phyloP scores from a whole-genome alignment of 2,113 vertebrate genomes.

The Melanerpes formicivorus region DNA sequence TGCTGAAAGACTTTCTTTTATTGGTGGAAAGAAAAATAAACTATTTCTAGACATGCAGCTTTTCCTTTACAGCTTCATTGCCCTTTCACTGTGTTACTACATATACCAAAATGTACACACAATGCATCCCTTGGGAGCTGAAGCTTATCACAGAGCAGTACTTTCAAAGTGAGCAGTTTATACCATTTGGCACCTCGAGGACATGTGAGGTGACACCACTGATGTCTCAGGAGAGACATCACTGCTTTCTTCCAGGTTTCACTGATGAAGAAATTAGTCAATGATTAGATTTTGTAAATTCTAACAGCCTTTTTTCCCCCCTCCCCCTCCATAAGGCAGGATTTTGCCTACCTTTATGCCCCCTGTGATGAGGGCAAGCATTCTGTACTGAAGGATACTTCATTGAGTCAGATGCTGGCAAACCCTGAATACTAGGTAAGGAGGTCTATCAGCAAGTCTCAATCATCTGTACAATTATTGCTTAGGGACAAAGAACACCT shows the following conservation, averaged over 20 bases:
- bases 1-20: constrained; percentile 19
- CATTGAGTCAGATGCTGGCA: neutral
- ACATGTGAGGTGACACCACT: constrained; percentile 26
- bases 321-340: neutral
- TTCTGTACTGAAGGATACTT: neutral
- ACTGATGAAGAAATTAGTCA: constrained; percentile 21
- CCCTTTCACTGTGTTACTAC: constrained; percentile 36
- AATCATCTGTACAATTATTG: constrained; percentile 38
- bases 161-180: constrained; percentile 32
- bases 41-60: neutral
- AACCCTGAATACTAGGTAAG: neutral
- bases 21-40: constrained; percentile 35
- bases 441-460: constrained; percentile 55
- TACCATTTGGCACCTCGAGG: constrained; percentile 15
- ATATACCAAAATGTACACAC: constrained; percentile 45
- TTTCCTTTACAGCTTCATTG: constrained; percentile 31
- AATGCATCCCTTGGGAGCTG: neutral
- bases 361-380: constrained; percentile 33
- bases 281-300: constrained; percentile 26
- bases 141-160: neutral
- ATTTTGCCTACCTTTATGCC: neutral
- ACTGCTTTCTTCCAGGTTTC: constrained; percentile 13
- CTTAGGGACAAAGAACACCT: constrained; percentile 30
- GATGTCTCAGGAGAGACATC: constrained; percentile 8
- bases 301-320: neutral